phyloP scores from a whole-genome alignment of 2,888 invertebrate species.

The Ametastegia equiseti region DNA sequence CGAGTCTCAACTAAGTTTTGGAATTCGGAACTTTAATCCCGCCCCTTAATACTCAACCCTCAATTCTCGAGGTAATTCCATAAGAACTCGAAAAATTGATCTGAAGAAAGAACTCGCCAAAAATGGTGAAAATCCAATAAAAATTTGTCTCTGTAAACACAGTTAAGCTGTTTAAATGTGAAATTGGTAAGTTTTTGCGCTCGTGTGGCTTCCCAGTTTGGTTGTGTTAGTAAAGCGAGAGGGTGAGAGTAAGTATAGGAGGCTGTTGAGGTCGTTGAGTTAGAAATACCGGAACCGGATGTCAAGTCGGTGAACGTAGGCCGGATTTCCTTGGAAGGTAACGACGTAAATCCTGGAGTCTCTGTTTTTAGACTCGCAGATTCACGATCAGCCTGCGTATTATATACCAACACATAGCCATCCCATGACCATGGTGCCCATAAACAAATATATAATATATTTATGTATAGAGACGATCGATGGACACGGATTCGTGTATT shows the following conservation, averaged over 20 bases:
- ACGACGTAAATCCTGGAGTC: conserved; percentile 19
- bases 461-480: not conserved
- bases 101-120: too few relatives aligned
- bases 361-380: conserved; percentile 32
- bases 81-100: too few relatives aligned
- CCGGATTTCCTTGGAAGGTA: conserved; percentile 44
- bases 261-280: conserved; percentile 29
- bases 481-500: not conserved
- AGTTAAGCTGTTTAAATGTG: not conserved
- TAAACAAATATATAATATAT: not conserved
- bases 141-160: too few relatives aligned
- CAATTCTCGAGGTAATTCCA: too few relatives aligned
- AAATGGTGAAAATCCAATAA: not conserved
- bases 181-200: too few relatives aligned
- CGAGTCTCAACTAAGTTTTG: too few relatives aligned
- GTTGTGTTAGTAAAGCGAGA: not conserved
- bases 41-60: too few relatives aligned
- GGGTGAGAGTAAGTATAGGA: not conserved
- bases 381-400: conserved; percentile 28
- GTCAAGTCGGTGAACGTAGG: conserved; percentile 43
- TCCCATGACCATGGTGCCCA: not conserved
- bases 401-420: too few relatives aligned
- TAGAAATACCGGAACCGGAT: conserved; percentile 46
- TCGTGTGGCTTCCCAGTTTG: not conserved
- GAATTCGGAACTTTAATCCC: too few relatives aligned